A percentile compares a stretch with the other conserved stretches of the same genome.
phyloP scores from a whole-genome alignment of 2,888 invertebrate species.

The Campopleginae sp. region DNA sequence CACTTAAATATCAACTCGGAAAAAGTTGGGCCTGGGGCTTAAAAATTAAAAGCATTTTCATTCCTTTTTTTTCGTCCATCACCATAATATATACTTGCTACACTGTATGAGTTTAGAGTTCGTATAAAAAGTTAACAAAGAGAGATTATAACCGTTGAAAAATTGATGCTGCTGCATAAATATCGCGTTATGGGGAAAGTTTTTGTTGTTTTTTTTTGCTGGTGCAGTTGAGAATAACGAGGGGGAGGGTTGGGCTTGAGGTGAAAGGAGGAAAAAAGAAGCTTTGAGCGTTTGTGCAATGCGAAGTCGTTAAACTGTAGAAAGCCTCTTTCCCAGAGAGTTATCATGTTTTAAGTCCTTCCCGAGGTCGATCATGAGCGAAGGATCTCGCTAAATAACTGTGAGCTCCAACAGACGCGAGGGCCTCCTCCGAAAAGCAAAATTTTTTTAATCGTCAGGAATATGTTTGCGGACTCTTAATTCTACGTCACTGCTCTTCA shows the following conservation, averaged over 20 bases:
- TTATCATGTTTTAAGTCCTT: slow-evolving; percentile 57
- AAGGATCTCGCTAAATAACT: slow-evolving; percentile 7
- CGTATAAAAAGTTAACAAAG: slow-evolving; percentile 46
- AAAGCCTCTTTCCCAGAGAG: slow-evolving; percentile 51
- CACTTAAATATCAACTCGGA: neutral
- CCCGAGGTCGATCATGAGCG: slow-evolving; percentile 50
- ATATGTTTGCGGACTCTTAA: slow-evolving; percentile 30
- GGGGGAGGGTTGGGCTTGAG: neutral
- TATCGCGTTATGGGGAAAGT: slow-evolving; percentile 54
- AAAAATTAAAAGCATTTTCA: slow-evolving; percentile 39
- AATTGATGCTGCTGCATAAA: slow-evolving; percentile 59
- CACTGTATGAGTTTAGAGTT: slow-evolving; percentile 29
- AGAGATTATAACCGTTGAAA: slow-evolving; percentile 54
- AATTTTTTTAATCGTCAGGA: slow-evolving; percentile 21
- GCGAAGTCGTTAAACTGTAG: slow-evolving; percentile 59
- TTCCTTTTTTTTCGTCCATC: neutral
- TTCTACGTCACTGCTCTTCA: slow-evolving; percentile 30
- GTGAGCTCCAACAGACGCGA: slow-evolving; percentile 12
- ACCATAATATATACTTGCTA: slow-evolving; percentile 30
- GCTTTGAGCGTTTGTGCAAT: slow-evolving; percentile 15
- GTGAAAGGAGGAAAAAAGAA: neutral
- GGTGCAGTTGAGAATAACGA: slow-evolving; percentile 35
- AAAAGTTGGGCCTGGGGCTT: slow-evolving; percentile 5
- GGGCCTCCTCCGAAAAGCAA: neutral
- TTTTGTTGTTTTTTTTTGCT: slow-evolving; percentile 48